A percentile compares a stretch with the other conserved stretches of the same genome.
These are phyloP conservation scores for Palythoa caribaeorum DNA, from an alignment of 92 coral and sea anemone species.

Conservation along the genomic window DNA sequence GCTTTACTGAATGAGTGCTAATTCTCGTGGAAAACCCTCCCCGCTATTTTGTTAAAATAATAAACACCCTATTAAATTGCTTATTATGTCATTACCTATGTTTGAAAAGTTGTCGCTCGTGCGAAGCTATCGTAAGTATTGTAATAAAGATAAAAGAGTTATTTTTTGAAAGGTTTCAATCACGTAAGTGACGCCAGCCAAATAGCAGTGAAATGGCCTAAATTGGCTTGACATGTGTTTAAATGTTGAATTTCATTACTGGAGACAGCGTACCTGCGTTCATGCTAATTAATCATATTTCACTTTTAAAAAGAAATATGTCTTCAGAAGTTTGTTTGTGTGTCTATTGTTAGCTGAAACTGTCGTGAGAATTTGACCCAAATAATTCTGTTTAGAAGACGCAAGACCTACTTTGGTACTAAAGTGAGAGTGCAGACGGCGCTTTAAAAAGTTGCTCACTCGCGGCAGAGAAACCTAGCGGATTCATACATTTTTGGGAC, in stretches of 20 bases:
- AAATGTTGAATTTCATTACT: constrained; percentile 1
- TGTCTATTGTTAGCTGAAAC: constrained; percentile 28
- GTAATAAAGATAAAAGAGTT: background rate
- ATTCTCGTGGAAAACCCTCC: background rate
- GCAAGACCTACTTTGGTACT: background rate
- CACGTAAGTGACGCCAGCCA: background rate
- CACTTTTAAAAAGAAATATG: constrained; percentile 37
- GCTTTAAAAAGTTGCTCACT: background rate
- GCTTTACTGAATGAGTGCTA: constrained; percentile 2
- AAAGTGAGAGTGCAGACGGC: background rate
- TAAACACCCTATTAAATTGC: constrained; percentile 26
- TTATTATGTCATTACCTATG: background rate
- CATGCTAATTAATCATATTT: constrained; percentile 34
- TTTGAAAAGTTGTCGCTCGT: background rate
- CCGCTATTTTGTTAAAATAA: background rate
- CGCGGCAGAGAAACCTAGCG: background rate
- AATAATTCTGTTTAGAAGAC: background rate
- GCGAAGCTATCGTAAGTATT: background rate
- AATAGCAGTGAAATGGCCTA: background rate
- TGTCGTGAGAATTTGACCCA: constrained; percentile 38
- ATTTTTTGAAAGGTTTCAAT: background rate
- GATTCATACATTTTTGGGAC: background rate
- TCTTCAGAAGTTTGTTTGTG: constrained; percentile 39
- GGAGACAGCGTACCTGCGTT: constrained; percentile 32
- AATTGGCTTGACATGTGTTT: constrained; percentile 1